Evolutionary conservation across 1,140 invertebrate genomes (phyloP).

Genomic region (Drosophila simulans): DNA sequence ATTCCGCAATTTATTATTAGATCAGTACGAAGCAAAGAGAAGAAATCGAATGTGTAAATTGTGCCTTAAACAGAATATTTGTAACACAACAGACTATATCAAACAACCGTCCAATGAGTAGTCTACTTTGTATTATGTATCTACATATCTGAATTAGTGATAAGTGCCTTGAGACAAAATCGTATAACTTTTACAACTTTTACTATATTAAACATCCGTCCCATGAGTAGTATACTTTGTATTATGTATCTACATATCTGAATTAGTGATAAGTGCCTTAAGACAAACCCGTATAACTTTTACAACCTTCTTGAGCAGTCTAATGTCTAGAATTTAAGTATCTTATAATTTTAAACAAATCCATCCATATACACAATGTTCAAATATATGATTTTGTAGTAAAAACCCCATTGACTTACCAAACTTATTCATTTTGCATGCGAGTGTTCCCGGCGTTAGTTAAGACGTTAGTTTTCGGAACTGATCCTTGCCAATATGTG

Average conservation of each 20-base stretch:
- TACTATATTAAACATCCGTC: constrained; percentile 67
- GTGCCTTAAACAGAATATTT: constrained; percentile 65
- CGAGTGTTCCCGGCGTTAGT: constrained; percentile 1
- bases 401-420: constrained; percentile 45
- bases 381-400: constrained; percentile 36
- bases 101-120: constrained; percentile 64
- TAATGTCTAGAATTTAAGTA: constrained; percentile 58
- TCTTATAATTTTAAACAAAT: constrained; percentile 11
- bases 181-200: constrained; percentile 16
- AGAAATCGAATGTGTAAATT: constrained; percentile 44
- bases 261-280: constrained; percentile 59
- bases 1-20: constrained; percentile 57
- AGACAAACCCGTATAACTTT: constrained; percentile 21
- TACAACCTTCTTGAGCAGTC: constrained; percentile 28
- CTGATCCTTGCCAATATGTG: not conserved
- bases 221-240: constrained; percentile 51
- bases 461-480: constrained; percentile 1
- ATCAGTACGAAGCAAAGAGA: constrained; percentile 58
- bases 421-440: constrained; percentile 71
- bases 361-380: constrained; percentile 35
- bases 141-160: constrained; percentile 30
- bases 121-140: constrained; percentile 49
- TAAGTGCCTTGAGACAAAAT: constrained; percentile 58
- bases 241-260: constrained; percentile 40
- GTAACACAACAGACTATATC: constrained; percentile 45